Conservation (phyloP, 2,113 vertebrate genomes). For the Burhinus oedicnemus region DNA sequence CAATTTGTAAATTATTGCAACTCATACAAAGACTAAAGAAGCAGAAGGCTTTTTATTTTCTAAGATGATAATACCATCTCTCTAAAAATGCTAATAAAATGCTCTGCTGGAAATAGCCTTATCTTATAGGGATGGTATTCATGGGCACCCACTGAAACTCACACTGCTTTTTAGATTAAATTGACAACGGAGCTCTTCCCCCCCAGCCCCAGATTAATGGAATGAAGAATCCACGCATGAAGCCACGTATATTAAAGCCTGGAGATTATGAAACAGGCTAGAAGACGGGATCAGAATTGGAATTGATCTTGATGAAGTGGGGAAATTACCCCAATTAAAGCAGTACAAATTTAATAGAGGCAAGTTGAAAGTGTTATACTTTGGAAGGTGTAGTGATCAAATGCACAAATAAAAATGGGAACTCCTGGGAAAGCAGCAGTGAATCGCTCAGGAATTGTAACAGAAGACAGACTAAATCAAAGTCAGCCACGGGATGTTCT, state of each 20-base stretch:
- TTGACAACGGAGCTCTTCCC: background rate
- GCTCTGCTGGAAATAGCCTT: background rate
- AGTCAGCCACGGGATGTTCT: background rate
- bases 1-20: background rate
- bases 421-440: background rate
- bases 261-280: background rate
- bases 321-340: conserved; percentile 29
- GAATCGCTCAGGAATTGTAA: background rate
- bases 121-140: conserved; percentile 21
- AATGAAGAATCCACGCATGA: conserved; percentile 43
- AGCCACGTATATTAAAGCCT: background rate
- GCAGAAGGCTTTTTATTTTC: background rate
- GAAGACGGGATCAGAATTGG: conserved; percentile 9
- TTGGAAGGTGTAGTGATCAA: conserved; percentile 1
- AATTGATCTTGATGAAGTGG: conserved; percentile 11
- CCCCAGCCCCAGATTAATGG: conserved; percentile 5
- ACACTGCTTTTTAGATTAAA: conserved; percentile 34
- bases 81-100: conserved; percentile 39
- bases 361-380: background rate
- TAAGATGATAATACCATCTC: background rate
- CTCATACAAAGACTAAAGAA: background rate
- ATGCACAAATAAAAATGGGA: background rate
- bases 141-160: background rate
- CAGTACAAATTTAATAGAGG: background rate
- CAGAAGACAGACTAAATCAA: background rate